phyloP scores from a whole-genome alignment of 2,113 vertebrate species.

The Phaetusa simplex region DNA sequence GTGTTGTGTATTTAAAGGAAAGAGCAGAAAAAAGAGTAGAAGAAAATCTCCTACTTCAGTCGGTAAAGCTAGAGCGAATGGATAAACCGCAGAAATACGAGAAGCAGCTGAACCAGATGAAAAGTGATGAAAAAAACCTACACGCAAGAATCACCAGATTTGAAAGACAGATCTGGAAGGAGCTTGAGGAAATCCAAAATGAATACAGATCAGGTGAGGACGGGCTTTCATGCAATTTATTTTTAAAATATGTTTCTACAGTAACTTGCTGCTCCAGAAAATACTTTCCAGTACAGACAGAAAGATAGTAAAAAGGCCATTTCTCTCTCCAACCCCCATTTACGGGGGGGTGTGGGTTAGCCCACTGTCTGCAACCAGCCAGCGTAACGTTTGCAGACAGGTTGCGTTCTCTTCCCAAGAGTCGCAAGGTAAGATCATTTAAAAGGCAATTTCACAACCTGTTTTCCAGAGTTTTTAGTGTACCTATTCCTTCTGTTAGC shows the following conservation, averaged over 20 bases:
- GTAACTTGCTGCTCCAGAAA: not conserved
- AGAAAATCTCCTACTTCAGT: slow-evolving; percentile 64
- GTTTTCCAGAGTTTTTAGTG: not conserved
- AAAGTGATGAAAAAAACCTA: slow-evolving; percentile 69
- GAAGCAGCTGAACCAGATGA: slow-evolving; percentile 59
- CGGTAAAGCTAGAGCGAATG: slow-evolving; percentile 64
- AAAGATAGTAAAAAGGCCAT: not conserved
- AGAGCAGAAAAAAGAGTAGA: slow-evolving; percentile 66
- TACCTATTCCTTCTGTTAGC: not conserved
- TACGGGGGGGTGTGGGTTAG: too few species aligned
- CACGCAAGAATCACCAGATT: slow-evolving; percentile 68
- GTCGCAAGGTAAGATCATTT: not conserved
- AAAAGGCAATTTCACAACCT: not conserved
- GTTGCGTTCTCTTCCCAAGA: not conserved
- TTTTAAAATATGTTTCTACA: not conserved
- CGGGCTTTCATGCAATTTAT: not conserved
- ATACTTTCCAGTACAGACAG: not conserved
- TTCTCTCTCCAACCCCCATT: not conserved
- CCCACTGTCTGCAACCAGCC: not conserved
- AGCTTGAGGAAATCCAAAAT: slow-evolving; percentile 80
- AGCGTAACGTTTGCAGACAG: not conserved
- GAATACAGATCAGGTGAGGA: slow-evolving; percentile 82
- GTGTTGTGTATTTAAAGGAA: slow-evolving; percentile 61
- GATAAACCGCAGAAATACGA: slow-evolving; percentile 58
- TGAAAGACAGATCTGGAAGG: slow-evolving; percentile 77